Evolutionary conservation across 2,888 invertebrate species (phyloP).

Genomic region (Tuberolachnus salignus): DNA sequence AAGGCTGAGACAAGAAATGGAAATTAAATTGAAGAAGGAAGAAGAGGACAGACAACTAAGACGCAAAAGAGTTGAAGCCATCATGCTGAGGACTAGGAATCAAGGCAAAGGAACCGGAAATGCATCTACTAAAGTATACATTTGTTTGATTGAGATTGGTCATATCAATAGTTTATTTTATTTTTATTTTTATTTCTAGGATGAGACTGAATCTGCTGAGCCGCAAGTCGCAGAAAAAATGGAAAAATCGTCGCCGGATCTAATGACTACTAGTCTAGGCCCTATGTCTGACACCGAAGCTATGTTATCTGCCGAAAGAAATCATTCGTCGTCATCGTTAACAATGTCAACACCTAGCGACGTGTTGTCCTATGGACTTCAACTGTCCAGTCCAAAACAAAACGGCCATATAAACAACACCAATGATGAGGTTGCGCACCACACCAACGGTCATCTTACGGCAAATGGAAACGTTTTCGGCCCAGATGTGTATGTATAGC

Average conservation of each 20-base stretch:
- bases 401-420: constrained; percentile 34
- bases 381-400: constrained; percentile 29
- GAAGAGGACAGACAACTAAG: constrained; percentile 87
- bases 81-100: constrained; percentile 86
- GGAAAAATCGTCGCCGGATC: constrained; percentile 21
- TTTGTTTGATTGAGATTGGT: not conserved
- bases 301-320: constrained; percentile 25
- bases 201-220: constrained; percentile 49
- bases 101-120: constrained; percentile 64
- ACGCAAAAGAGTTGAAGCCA: constrained; percentile 88
- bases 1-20: constrained; percentile 78
- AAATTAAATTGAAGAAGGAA: constrained; percentile 81
- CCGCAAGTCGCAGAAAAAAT: constrained; percentile 27
- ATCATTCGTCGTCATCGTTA: constrained; percentile 8
- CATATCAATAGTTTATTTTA: not conserved
- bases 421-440: not conserved
- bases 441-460: constrained; percentile 22
- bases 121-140: constrained; percentile 64
- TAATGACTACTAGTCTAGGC: constrained; percentile 37
- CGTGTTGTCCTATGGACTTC: constrained; percentile 13
- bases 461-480: constrained; percentile 20
- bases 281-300: constrained; percentile 27
- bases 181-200: constrained; percentile 14
- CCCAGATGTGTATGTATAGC: constrained; percentile 28
- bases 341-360: not conserved